Base-by-base conservation (phyloP, 1,140 invertebrate species). In the Scaptomyza graminum region DNA sequence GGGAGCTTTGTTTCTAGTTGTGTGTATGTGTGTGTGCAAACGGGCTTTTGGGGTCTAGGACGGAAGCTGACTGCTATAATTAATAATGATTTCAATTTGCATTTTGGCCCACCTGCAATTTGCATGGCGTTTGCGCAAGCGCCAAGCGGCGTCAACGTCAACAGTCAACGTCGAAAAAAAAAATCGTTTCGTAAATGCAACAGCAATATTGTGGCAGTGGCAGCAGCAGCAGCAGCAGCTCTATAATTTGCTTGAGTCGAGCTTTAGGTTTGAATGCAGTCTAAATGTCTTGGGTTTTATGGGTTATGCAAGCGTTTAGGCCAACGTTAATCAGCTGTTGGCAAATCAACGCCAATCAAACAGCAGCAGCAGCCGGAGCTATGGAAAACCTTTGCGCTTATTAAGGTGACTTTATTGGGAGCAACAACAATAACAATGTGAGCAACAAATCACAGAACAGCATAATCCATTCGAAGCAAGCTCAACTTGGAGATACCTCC, bases 11-110 rank as follows among this genome's bases (percentile, higher is more conserved):
- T 34, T 34, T 34, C 7, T 8, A 7, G 6, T 28, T 49, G 62
- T 59, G 31, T 37, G 39, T 34, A 7, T 54, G 62, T 46, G 25
- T 49, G 62, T 57, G 31, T 37, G 37, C 39, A 52, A 63, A 49
- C 34, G 28, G 3, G 49, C 49, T 87, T 81, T 85, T 76, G 74
- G 83, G 83, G 82, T 87, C 82, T 87, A 88, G 82, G 82, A 82
- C 78, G 82, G 77, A 62, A 88, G 74, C 69, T 74, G 81, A 77
- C 83, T 76, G 76, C 82, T 85, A 88, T 87, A 87, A 87, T 87
- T 87, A 87, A 87, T 87, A 88, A 88, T 81, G 79, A 88, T 87
- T 87, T 87, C 82, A 87, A 87, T 87, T 87, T 87, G 82, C 82
- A 87, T 87, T 34, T 31, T 74, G 82, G 70, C 71, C 74, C 78